phyloP scores from a whole-genome alignment of 2,888 invertebrate genomes.

The Eucera pruinosa region DNA sequence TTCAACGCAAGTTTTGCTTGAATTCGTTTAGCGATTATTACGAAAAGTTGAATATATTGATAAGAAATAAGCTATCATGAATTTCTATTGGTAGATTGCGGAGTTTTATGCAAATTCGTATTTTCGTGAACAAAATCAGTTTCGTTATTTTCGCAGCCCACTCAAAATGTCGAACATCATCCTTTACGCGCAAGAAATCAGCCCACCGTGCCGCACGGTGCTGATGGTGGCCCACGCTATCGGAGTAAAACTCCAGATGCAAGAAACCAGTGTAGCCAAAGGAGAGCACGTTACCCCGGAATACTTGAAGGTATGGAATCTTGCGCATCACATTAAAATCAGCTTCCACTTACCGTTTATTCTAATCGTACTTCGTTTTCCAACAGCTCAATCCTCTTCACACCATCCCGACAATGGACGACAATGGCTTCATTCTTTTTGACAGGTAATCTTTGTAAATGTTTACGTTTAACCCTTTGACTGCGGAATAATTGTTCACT shows the following conservation, averaged over 20 bases:
- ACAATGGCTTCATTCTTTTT: conserved; percentile 85
- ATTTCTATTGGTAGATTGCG: too few relatives aligned
- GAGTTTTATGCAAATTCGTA: too few relatives aligned
- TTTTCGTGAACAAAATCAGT: too few relatives aligned
- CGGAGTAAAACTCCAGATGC: conserved; percentile 31
- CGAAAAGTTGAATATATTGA: too few relatives aligned
- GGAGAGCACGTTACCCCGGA: not conserved
- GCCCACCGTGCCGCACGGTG: conserved; percentile 50
- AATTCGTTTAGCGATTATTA: too few relatives aligned
- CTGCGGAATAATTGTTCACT: too few relatives aligned
- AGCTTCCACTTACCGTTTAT: too few relatives aligned
- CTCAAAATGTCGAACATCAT: conserved; percentile 49
- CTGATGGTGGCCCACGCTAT: conserved; percentile 38
- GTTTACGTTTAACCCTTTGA: too few relatives aligned
- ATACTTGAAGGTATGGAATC: conserved; percentile 42
- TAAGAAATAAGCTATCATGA: too few relatives aligned
- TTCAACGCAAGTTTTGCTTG: too few relatives aligned
- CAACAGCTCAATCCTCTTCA: conserved; percentile 86
- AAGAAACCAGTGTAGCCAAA: not conserved
- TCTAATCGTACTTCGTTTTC: not conserved
- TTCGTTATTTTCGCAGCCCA: too few relatives aligned
- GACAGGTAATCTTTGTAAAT: conserved; percentile 83
- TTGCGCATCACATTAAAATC: too few relatives aligned
- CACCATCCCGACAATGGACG: conserved; percentile 86
- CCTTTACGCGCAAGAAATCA: conserved; percentile 40